A percentile compares a stretch with the other conserved stretches of the same genome.
phyloP scores from a whole-genome alignment of 2,113 vertebrate genomes.

The Macaca mulatta region DNA sequence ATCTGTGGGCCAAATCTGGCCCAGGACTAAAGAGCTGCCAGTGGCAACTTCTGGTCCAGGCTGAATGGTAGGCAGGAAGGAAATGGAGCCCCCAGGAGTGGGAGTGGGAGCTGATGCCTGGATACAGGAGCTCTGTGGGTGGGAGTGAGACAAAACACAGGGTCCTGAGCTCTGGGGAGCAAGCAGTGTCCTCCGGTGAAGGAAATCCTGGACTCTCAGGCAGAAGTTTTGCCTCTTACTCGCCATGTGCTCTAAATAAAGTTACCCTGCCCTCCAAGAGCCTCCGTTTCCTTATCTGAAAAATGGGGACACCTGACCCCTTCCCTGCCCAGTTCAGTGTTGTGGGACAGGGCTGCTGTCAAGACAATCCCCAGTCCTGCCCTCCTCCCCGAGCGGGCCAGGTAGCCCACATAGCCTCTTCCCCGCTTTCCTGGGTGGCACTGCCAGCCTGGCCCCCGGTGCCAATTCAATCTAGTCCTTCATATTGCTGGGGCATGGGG shows the following conservation, averaged over 20 bases:
- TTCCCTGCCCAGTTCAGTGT: not conserved
- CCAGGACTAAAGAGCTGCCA: not conserved
- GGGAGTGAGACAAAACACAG: not conserved
- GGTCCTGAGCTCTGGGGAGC: not conserved
- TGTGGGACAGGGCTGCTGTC: not conserved
- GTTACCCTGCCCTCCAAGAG: not conserved
- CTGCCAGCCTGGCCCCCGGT: conserved; percentile 16
- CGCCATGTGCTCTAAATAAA: not conserved
- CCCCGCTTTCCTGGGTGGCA: not conserved
- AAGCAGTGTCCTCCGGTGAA: not conserved
- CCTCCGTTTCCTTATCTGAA: not conserved
- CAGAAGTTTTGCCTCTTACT: not conserved
- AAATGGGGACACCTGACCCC: not conserved
- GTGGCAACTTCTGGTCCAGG: not conserved
- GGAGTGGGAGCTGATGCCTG: not conserved
- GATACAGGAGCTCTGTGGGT: not conserved
- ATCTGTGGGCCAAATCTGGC: not conserved
- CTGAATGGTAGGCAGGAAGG: not conserved
- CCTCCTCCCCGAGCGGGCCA: not conserved
- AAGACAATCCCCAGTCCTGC: not conserved
- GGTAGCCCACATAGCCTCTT: not conserved
- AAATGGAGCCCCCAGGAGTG: not conserved
- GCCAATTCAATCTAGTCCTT: not conserved
- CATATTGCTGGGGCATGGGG: not conserved
- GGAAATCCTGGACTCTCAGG: not conserved